Evolutionary conservation across 1,140 invertebrate species (phyloP).

Genomic region (Drosophila kepulauana): DNA sequence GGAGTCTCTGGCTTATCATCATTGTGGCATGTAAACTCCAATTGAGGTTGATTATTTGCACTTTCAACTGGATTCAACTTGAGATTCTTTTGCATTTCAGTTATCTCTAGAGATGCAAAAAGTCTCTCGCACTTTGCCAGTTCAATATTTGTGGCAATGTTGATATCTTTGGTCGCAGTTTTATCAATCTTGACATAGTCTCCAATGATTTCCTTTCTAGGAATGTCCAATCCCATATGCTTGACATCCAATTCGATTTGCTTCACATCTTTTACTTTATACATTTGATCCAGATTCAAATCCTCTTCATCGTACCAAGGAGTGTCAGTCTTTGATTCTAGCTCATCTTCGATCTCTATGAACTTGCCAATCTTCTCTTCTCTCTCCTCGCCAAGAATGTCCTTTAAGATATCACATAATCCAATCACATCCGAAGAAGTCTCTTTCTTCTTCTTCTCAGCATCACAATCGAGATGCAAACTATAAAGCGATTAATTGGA

Average conservation of each 20-base stretch:
- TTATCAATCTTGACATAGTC: conserved; percentile 26
- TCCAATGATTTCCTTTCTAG: conserved; percentile 29
- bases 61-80: background rate
- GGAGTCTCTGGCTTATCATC: background rate
- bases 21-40: background rate
- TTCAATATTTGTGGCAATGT: background rate
- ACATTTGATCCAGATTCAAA: background rate
- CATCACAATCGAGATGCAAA: background rate
- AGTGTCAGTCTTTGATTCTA: background rate
- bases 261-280: background rate
- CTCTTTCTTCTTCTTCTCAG: background rate
- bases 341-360: background rate
- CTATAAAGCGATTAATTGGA: background rate
- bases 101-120: conserved; percentile 16
- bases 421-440: background rate
- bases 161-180: background rate
- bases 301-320: conserved; percentile 28
- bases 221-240: conserved; percentile 20
- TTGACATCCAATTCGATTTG: conserved; percentile 9
- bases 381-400: background rate
- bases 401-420: background rate
- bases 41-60: background rate
- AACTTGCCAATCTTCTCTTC: background rate
- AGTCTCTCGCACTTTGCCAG: background rate
- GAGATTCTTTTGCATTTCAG: background rate